Percentiles rank a stretch among this genome's conserved stretches.
Evolutionary conservation across 2,888 invertebrate genomes (phyloP).

Genomic region (Toxonevra muliebris): DNA sequence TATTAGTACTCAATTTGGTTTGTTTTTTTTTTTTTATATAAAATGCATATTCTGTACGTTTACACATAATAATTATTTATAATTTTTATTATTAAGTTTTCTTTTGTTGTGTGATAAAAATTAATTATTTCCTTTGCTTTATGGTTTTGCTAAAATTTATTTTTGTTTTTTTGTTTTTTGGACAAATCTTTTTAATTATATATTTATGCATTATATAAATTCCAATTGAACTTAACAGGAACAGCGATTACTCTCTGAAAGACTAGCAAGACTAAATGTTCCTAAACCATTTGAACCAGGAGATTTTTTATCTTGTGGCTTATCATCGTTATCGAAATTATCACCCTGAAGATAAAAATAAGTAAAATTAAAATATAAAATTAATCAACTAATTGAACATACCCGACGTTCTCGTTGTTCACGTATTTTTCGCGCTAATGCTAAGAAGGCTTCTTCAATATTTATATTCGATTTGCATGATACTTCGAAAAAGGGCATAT

Average conservation of each 20-base stretch:
- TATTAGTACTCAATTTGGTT: too few relatives aligned
- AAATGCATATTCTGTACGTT: conserved; percentile 55
- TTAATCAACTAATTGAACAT: conserved; percentile 41
- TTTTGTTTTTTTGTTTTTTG: background rate
- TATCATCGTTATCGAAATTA: conserved; percentile 65
- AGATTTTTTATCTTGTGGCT: conserved; percentile 62
- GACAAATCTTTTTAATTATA: conserved; percentile 1
- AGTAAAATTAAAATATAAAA: conserved; percentile 2
- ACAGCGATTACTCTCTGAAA: conserved; percentile 63
- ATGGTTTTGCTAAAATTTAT: background rate
- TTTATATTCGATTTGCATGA: conserved; percentile 88
- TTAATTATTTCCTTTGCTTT: background rate
- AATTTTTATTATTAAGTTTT: conserved; percentile 12
- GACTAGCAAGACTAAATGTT: conserved; percentile 63
- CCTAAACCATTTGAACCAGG: conserved; percentile 63
- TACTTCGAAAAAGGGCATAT: conserved; percentile 88
- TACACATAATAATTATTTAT: conserved; percentile 32
- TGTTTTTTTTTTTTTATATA: conserved; percentile 25
- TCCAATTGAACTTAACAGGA: conserved; percentile 57
- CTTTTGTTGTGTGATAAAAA: background rate
- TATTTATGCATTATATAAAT: background rate
- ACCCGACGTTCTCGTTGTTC: conserved; percentile 82
- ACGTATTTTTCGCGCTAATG: conserved; percentile 82
- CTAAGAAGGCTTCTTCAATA: conserved; percentile 83
- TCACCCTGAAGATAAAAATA: conserved; percentile 57